These are phyloP conservation scores for Ennomos fuscantarius DNA, from an alignment of 2,888 invertebrate genomes.

Conservation along the genomic window DNA sequence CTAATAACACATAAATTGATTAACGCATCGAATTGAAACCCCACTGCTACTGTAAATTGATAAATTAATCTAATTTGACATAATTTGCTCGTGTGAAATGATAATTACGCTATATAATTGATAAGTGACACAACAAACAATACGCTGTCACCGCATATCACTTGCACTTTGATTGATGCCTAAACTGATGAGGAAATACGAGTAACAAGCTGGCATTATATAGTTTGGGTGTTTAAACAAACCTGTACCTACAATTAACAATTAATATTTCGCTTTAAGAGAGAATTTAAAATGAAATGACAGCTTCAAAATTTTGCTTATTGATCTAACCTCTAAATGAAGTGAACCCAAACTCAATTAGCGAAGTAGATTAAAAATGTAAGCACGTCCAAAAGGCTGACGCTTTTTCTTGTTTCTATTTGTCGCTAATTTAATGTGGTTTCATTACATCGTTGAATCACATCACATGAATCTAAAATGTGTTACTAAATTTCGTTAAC, in stretches of 20 bases:
- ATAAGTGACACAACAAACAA: constrained; percentile 20
- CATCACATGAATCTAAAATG: constrained; percentile 10
- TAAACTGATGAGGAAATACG: constrained; percentile 4
- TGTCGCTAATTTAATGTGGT: no score
- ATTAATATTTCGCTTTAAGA: background rate
- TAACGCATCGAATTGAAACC: background rate
- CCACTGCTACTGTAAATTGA: constrained; percentile 3
- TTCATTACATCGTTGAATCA: no score
- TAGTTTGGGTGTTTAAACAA: constrained; percentile 3
- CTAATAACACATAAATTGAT: no score
- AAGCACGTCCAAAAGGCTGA: no score
- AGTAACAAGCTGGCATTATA: constrained; percentile 11
- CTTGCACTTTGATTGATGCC: constrained; percentile 25
- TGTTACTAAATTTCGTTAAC: constrained; percentile 35
- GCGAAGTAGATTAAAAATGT: no score
- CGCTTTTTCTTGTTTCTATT: no score
- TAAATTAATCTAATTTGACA: constrained; percentile 16
- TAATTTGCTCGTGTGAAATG: constrained; percentile 10
- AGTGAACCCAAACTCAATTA: no score
- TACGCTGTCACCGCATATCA: constrained; percentile 17
- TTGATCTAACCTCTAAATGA: no score
- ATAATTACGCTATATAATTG: constrained; percentile 15
- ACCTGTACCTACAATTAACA: constrained; percentile 5
- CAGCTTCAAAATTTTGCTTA: no score
- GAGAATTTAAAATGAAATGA: no score